Base-by-base conservation (phyloP, 2,888 invertebrate species). In the Watsonalla cultraria region DNA sequence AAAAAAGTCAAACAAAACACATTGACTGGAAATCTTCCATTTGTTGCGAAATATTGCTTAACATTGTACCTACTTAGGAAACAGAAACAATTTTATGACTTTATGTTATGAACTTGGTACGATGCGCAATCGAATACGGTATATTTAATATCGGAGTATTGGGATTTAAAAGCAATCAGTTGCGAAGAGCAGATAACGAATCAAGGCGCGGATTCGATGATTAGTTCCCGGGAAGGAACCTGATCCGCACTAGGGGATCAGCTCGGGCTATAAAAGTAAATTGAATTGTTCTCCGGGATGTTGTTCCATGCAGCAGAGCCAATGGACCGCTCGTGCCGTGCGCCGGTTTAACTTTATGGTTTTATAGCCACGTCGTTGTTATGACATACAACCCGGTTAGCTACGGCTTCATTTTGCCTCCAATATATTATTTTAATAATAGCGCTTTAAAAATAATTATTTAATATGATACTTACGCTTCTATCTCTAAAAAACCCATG, bases 201-300 rank as follows among this genome's bases (percentile, higher is more conserved):
- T 84, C 76, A 80, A 79, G 78, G 68, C 80, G 76, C 64, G 72
- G 78, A 75, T 78, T 78, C 78, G 77, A 85, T 84, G 85, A 86
- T 85, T 84, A 84, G 84, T 80, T 84, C 79, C 68, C 71, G 68
- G 67, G 69, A 61, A 74, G 76, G 71, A 79, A 78, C 74, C 76
- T 80, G 82, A 81, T 81, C 81, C 84, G 65, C 73, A 75, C 74
- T 71, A 77, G 74, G 77, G 86, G 82, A 86, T 86, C 84, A 82
- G 76, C 76, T 74, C 64, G 56, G 72, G 81, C 86, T 82, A 87
- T 88, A 86, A 88, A 89, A 89, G 81, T 86, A 89, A 87, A 89
- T 90, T 88, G 86, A 90, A 90, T 88, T 83, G 86, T 85, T 82
- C 84, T 82, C 76, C 68, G 63, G 78, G 78, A 78, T 80, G 79